Conservation (phyloP, 2,888 invertebrate genomes). For the Mongoloraphidia duomilia region DNA sequence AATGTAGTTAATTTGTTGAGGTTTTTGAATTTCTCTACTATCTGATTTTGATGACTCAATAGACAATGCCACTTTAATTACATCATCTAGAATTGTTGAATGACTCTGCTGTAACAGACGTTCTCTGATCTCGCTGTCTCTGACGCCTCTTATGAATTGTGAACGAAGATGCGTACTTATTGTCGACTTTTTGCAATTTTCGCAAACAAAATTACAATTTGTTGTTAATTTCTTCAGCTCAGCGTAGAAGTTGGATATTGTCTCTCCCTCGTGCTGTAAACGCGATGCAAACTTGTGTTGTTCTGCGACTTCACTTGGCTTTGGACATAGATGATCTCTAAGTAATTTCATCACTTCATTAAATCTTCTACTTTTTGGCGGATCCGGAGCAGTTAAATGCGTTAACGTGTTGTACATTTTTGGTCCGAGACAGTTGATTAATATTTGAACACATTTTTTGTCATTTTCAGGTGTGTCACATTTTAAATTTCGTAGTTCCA, state of each 20-base stretch:
- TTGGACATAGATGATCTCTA: conserved; percentile 1
- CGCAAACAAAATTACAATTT: not conserved
- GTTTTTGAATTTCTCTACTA: not conserved
- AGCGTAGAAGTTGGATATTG: not conserved
- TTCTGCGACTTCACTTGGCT: conserved; percentile 1
- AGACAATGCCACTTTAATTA: not conserved
- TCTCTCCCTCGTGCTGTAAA: not conserved
- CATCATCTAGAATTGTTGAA: not conserved
- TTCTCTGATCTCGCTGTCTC: not conserved
- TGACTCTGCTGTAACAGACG: not conserved
- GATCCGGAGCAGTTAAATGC: not conserved
- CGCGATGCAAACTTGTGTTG: conserved; percentile 4
- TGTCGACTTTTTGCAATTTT: not conserved
- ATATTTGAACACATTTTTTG: not conserved
- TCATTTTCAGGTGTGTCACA: not conserved
- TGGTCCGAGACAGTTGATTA: conserved; percentile 3
- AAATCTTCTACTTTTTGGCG: not conserved
- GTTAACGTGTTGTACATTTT: not conserved
- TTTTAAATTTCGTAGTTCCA: not conserved
- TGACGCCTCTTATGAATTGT: conserved; percentile 1
- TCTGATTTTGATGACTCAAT: conserved; percentile 1
- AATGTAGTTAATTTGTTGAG: too few species aligned
- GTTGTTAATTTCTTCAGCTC: conserved; percentile 1
- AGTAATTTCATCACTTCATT: not conserved
- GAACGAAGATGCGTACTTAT: not conserved